A percentile compares a stretch with the other conserved stretches of the same genome.
Conservation (phyloP, 2,797 vertebrate species). For the Phaenicophaeus curvirostris region DNA sequence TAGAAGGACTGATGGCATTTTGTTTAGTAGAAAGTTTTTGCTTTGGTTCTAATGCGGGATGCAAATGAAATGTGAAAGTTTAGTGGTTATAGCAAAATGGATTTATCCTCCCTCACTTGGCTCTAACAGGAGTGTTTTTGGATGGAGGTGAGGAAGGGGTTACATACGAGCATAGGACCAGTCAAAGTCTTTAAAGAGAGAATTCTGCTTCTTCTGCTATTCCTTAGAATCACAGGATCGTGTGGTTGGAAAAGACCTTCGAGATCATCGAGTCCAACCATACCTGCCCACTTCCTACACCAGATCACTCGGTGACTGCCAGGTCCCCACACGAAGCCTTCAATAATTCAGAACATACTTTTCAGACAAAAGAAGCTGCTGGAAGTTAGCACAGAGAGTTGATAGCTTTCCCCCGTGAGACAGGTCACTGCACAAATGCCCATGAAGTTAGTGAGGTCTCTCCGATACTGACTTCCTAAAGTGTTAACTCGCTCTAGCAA, state of each 20-base stretch:
- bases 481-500: fast-evolving
- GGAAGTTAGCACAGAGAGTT: not conserved
- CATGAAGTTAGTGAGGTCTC: not conserved
- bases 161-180: not conserved
- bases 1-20: fast-evolving
- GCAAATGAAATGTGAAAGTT: not conserved
- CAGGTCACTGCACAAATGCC: not conserved
- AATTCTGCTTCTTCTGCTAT: not conserved
- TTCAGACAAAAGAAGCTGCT: not conserved
- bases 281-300: too few species aligned
- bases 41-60: not conserved
- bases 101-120: not conserved
- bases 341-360: not conserved
- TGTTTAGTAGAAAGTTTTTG: not conserved
- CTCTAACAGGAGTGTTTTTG: not conserved
- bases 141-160: not conserved
- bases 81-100: not conserved
- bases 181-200: not conserved
- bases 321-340: not conserved
- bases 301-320: not conserved
- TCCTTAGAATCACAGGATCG: not conserved
- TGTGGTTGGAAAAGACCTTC: too few species aligned
- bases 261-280: too few species aligned
- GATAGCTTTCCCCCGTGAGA: not conserved
- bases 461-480: not conserved